Conservation (phyloP, 2,113 vertebrate genomes). For the Argyrosomus japonicus region DNA sequence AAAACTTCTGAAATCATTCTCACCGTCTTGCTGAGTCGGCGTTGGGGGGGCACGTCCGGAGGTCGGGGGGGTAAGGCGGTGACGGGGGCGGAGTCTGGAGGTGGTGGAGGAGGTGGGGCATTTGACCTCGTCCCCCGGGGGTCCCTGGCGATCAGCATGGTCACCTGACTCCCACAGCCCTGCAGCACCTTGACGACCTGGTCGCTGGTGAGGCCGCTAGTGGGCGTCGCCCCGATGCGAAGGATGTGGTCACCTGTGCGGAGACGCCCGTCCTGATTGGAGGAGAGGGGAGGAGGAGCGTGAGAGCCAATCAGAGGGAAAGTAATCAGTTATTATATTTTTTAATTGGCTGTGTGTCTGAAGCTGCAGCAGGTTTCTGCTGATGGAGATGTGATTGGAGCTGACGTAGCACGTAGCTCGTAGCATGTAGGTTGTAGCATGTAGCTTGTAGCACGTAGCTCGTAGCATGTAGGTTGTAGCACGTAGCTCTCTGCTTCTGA, state of each 20-base stretch:
- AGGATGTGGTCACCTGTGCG: conserved; percentile 94
- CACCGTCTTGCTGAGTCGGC: conserved; percentile 71
- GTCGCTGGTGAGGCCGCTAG: conserved; percentile 92
- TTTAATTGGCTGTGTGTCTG: too few species aligned
- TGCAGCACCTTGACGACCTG: conserved; percentile 95
- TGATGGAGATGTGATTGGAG: too few species aligned
- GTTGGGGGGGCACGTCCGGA: conserved; percentile 13
- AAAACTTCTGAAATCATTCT: neutral
- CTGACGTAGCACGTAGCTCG: too few species aligned
- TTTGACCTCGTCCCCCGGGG: conserved; percentile 72
- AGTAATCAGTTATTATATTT: too few species aligned
- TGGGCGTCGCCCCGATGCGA: conserved; percentile 91
- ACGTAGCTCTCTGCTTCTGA: too few species aligned
- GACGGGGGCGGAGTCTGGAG: conserved; percentile 84
- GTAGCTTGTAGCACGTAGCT: too few species aligned
- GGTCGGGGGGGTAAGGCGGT: conserved; percentile 70
- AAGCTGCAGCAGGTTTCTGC: too few species aligned
- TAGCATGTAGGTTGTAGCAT: too few species aligned
- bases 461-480: too few species aligned
- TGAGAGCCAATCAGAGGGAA: neutral
- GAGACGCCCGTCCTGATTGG: conserved; percentile 92
- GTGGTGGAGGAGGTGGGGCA: conserved; percentile 80
- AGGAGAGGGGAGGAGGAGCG: neutral
- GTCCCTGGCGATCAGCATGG: conserved; percentile 92
- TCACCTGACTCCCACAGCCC: conserved; percentile 90